Conservation (phyloP, 2,888 invertebrate genomes). For the Harpalus rubripes region DNA sequence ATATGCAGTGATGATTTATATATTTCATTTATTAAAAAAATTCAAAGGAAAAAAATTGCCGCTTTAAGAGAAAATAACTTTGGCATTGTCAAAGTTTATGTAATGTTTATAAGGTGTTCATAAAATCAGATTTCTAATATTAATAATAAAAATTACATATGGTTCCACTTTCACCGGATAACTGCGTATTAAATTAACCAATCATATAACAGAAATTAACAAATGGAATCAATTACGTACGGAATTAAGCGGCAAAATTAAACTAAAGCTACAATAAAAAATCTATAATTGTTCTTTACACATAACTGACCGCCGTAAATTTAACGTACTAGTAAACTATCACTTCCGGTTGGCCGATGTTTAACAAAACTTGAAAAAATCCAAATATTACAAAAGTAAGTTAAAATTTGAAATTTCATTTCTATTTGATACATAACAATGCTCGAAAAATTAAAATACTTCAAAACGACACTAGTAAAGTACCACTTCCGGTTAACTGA, state of each 20-base stretch:
- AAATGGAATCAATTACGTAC: too few relatives aligned
- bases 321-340: too few relatives aligned
- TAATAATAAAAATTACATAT: not conserved
- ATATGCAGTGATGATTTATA: too few relatives aligned
- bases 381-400: not conserved
- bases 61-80: not conserved
- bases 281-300: too few relatives aligned
- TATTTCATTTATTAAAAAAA: not conserved
- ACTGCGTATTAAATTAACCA: not conserved
- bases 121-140: not conserved
- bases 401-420: conserved; percentile 1
- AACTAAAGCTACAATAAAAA: too few relatives aligned
- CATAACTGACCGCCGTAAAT: too few relatives aligned
- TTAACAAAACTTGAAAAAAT: too few relatives aligned
- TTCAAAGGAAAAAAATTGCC: not conserved
- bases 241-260: too few relatives aligned
- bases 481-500: not conserved
- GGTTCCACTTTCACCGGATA: not conserved
- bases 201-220: too few relatives aligned
- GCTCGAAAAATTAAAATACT: conserved; percentile 1
- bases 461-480: not conserved
- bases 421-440: not conserved
- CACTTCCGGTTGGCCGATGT: too few relatives aligned
- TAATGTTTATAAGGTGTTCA: not conserved
- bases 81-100: too few relatives aligned